These are phyloP conservation scores for Aphelenchoides avenae DNA, from an alignment of 1,140 invertebrate species.

Conservation along the genomic window DNA sequence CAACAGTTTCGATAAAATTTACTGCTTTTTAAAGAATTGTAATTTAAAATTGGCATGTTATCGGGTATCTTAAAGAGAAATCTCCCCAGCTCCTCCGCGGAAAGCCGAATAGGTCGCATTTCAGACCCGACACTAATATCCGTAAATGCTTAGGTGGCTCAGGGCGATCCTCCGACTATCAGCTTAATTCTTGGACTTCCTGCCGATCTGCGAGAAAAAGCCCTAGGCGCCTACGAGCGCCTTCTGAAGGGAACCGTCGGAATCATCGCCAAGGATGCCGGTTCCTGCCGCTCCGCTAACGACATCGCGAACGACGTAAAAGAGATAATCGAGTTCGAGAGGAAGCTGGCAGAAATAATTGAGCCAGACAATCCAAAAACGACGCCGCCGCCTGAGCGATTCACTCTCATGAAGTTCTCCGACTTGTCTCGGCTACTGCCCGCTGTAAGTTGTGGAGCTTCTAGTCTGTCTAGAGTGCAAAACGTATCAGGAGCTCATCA, in stretches of 20 bases:
- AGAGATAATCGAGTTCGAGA: constrained; percentile 22
- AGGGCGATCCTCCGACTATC: constrained; percentile 23
- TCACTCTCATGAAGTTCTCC: constrained; percentile 10
- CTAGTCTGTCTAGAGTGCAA: too few species aligned
- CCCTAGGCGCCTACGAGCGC: too few species aligned
- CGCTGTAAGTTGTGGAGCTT: constrained; percentile 9
- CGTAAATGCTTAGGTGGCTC: neutral
- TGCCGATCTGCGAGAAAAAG: too few species aligned
- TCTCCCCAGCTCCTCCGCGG: constrained; percentile 24
- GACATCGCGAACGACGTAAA: constrained; percentile 33
- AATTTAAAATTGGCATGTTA: too few species aligned
- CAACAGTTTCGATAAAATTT: too few species aligned
- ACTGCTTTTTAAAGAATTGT: too few species aligned
- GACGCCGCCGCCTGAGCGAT: constrained; percentile 18
- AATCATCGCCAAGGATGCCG: constrained; percentile 31
- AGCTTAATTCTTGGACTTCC: too few species aligned
- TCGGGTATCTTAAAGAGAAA: constrained; percentile 37
- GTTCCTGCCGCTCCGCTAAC: constrained; percentile 9
- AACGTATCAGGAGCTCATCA: too few species aligned
- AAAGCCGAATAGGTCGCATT: constrained; percentile 14
- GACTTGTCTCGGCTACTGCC: constrained; percentile 25
- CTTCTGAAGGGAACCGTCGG: constrained; percentile 28
- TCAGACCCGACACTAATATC: neutral
- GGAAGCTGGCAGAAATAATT: constrained; percentile 10
- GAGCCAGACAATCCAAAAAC: neutral